A percentile compares a stretch with the other conserved stretches of the same genome.
These are phyloP conservation scores for Dolomedes plantarius DNA, from an alignment of 2,888 invertebrate genomes.

Conservation along the genomic window DNA sequence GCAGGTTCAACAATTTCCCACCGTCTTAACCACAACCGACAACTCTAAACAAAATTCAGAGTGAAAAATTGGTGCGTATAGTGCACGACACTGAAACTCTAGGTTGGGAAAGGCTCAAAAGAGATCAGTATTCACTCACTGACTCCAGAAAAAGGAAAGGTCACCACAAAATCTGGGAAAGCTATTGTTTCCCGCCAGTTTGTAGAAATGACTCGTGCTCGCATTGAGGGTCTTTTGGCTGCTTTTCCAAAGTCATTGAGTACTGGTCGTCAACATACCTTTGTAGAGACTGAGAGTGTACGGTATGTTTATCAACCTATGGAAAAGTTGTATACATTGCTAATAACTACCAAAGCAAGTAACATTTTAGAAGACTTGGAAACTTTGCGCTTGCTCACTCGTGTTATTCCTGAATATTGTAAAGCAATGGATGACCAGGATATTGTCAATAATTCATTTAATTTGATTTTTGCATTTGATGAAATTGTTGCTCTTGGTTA, in stretches of 20 bases:
- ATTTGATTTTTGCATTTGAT: conserved; percentile 98
- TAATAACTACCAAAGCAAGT: conserved; percentile 98
- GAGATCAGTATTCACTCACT: no score
- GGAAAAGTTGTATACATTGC: conserved; percentile 96
- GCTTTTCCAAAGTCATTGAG: conserved; percentile 99
- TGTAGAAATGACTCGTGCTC: conserved; percentile 98
- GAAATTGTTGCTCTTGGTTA: conserved; percentile 99
- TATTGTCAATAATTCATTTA: conserved; percentile 96
- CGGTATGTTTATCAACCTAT: conserved; percentile 99
- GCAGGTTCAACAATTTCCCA: no score
- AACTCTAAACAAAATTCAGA: no score
- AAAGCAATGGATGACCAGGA: conserved; percentile 95
- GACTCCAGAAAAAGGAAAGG: no score
- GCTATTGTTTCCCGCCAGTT: conserved; percentile 98
- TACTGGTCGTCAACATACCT: conserved; percentile 92
- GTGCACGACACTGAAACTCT: no score
- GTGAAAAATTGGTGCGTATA: no score
- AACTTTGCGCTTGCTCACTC: conserved; percentile 95
- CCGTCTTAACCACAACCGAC: no score
- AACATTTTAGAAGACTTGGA: conserved; percentile 99
- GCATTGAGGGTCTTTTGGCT: conserved; percentile 97
- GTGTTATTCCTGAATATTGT: conserved; percentile 99
- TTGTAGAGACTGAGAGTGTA: conserved; percentile 99
- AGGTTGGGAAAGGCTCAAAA: no score
- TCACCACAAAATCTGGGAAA: no score